A percentile compares a stretch with the other conserved stretches of the same genome.
Conservation (phyloP, 2,888 invertebrate genomes). For the Acleris laterana region DNA sequence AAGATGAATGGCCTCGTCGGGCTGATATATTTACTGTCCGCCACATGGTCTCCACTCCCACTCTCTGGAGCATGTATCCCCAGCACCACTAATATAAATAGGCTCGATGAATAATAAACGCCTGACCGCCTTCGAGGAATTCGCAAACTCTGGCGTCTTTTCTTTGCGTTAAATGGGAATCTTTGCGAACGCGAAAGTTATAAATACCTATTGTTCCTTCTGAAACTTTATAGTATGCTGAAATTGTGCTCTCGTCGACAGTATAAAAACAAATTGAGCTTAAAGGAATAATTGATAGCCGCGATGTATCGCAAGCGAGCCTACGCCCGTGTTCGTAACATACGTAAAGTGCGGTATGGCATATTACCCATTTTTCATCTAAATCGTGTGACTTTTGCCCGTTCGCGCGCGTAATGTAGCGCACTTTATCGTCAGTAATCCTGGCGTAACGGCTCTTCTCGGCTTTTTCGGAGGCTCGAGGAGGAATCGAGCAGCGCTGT, state of each 20-base stretch:
- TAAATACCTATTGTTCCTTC: slow-evolving; percentile 15
- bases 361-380: slow-evolving; percentile 69
- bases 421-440: slow-evolving; percentile 69
- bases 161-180: slow-evolving; percentile 22
- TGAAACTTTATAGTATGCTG: slow-evolving; percentile 20
- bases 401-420: slow-evolving; percentile 65
- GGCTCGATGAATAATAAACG: slow-evolving; percentile 50
- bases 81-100: slow-evolving; percentile 54
- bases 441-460: slow-evolving; percentile 51
- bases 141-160: slow-evolving; percentile 34
- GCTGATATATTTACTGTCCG: slow-evolving; percentile 79
- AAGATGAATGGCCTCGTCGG: slow-evolving; percentile 79
- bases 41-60: slow-evolving; percentile 61
- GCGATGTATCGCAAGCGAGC: slow-evolving; percentile 43
- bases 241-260: slow-evolving; percentile 28
- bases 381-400: slow-evolving; percentile 67
- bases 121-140: slow-evolving; percentile 49
- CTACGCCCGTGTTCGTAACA: slow-evolving; percentile 43
- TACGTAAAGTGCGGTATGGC: slow-evolving; percentile 57
- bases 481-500: slow-evolving; percentile 38
- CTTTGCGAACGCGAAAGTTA: slow-evolving; percentile 3
- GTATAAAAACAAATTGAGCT: slow-evolving; percentile 43
- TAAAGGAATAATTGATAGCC: slow-evolving; percentile 50
- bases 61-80: slow-evolving; percentile 68
- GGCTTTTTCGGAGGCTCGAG: slow-evolving; percentile 41